Base-by-base conservation (phyloP, 37 sponge, comb jelly and placozoan genomes). In the Axinella damicornis region DNA sequence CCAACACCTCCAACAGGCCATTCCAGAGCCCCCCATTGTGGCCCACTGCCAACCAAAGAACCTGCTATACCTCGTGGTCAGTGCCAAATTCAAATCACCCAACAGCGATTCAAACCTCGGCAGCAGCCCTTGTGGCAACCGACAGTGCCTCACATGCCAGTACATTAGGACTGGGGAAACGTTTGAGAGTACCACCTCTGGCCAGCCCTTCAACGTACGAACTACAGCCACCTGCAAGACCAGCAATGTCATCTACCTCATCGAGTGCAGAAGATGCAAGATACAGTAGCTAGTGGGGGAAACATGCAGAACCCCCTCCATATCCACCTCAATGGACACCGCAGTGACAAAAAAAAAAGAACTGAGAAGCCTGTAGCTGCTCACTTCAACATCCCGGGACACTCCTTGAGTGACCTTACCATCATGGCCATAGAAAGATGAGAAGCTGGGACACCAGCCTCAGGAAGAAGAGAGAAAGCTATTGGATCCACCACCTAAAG, bases 301-400 rank as follows among this genome's bases (percentile, higher is more conserved):
- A 9, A 73, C 56, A 73, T n/a, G n/a, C 24, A 73, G 28, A 67
- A 67, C 20, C 68, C 68, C 11, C 68, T 67, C 68, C 68, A 67
- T 30, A 67, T 67, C 33, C 68, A 34, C 68, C 68, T 67, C 33
- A 67, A 67, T 30, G 68, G 33, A 24, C 31, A 67, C 33, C 68
- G 68, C 68, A 24, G 33, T 30, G 68, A 67, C 68, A 5, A 4
- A 2, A 30, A 67, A 6, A 67, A 30, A 34, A 24, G 11, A 11
- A 12, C 5, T 2, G 68, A 67, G 33, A 67, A 46, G 9, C 46
- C 46, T 12, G 46, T 67, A 4, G 68, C 19, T 33, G 28, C 33
- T 27, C 68, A 67, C 4, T 30, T 67, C 33, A 32, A 24, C 28
- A 31, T 14, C 33, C 68, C 33, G 20, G 20, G 28, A 19, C 68